phyloP scores from a whole-genome alignment of 2,797 vertebrate genomes.

The Hypotaenidia okinawae region DNA sequence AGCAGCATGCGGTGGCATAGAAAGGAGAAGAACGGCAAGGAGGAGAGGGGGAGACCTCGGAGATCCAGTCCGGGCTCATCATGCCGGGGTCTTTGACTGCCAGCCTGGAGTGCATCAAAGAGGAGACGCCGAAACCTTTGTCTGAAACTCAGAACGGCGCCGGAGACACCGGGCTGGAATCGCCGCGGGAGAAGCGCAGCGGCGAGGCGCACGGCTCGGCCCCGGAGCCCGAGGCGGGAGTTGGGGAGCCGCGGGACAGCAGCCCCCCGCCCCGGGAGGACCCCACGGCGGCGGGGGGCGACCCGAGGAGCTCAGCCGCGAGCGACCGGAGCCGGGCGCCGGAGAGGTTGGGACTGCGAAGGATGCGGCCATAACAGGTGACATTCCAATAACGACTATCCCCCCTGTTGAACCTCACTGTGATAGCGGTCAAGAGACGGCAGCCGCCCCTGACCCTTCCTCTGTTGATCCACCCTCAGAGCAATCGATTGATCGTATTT shows the following conservation, averaged over 20 bases:
- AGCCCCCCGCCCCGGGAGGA: slow-evolving; percentile 32
- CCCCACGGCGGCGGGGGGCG: slow-evolving; percentile 10
- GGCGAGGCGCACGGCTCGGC: slow-evolving; percentile 29
- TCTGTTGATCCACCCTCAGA: slow-evolving; percentile 92
- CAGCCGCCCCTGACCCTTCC: slow-evolving; percentile 86
- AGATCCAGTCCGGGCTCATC: slow-evolving; percentile 72
- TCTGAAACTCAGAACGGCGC: slow-evolving; percentile 61
- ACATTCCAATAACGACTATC: slow-evolving; percentile 74
- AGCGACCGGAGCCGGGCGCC: slow-evolving; percentile 37
- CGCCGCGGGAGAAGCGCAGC: slow-evolving; percentile 65
- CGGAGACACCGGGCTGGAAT: slow-evolving; percentile 65
- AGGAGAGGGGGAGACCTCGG: slow-evolving; percentile 77
- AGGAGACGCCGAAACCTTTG: slow-evolving; percentile 83
- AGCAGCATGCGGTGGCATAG: slow-evolving; percentile 93
- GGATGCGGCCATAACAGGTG: slow-evolving; percentile 79
- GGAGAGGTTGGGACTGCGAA: slow-evolving; percentile 67
- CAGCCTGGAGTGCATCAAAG: slow-evolving; percentile 81
- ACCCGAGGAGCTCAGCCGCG: slow-evolving; percentile 57
- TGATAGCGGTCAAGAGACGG: slow-evolving; percentile 80
- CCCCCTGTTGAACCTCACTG: slow-evolving; percentile 76
- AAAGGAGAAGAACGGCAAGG: slow-evolving; percentile 85
- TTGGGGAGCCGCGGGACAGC: slow-evolving; percentile 7
- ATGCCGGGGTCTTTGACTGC: slow-evolving; percentile 80
- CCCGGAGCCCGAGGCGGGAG: slow-evolving; percentile 22
- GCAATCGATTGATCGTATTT: slow-evolving; percentile 88